These are phyloP conservation scores for Caenorhabditis sp. DNA, from an alignment of 2,888 invertebrate species.

Conservation along the genomic window DNA sequence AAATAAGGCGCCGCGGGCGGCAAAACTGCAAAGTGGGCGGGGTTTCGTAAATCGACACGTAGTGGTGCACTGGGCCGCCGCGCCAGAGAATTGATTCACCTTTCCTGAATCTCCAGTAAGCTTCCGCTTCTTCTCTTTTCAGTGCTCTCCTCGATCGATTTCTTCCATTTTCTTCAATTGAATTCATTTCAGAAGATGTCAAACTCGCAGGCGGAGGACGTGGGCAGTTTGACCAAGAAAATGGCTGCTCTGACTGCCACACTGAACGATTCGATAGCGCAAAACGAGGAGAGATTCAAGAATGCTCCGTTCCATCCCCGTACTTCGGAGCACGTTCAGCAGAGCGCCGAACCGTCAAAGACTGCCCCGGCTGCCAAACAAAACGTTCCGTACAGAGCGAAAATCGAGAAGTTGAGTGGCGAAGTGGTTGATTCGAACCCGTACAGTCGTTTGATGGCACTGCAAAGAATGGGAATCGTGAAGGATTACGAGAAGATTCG, in stretches of 20 bases:
- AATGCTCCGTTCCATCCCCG: neutral
- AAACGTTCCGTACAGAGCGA: slow-evolving; percentile 64
- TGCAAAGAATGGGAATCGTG: slow-evolving; percentile 99
- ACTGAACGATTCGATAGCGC: slow-evolving; percentile 7
- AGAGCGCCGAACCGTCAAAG: neutral
- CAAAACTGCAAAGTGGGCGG: slow-evolving; percentile 53
- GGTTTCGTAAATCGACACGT: slow-evolving; percentile 56
- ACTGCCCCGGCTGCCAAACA: neutral
- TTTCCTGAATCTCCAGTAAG: neutral
- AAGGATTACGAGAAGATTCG: slow-evolving; percentile 93
- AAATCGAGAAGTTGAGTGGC: slow-evolving; percentile 85
- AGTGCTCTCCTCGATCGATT: too few relatives aligned
- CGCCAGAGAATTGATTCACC: neutral
- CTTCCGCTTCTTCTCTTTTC: neutral
- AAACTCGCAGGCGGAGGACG: neutral
- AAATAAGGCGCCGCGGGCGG: slow-evolving; percentile 20
- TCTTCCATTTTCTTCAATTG: neutral
- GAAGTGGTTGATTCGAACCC: slow-evolving; percentile 89
- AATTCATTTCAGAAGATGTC: too few relatives aligned
- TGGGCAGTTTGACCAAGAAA: neutral
- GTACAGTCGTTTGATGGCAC: slow-evolving; percentile 94
- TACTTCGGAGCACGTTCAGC: neutral
- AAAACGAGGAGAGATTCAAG: neutral
- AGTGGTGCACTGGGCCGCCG: slow-evolving; percentile 15
- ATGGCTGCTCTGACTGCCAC: neutral